Percentiles rank a stretch among this genome's conserved stretches.
phyloP scores from a whole-genome alignment of 37 sponge, comb jelly and placozoan species.

The Cliona cf. orientalis region DNA sequence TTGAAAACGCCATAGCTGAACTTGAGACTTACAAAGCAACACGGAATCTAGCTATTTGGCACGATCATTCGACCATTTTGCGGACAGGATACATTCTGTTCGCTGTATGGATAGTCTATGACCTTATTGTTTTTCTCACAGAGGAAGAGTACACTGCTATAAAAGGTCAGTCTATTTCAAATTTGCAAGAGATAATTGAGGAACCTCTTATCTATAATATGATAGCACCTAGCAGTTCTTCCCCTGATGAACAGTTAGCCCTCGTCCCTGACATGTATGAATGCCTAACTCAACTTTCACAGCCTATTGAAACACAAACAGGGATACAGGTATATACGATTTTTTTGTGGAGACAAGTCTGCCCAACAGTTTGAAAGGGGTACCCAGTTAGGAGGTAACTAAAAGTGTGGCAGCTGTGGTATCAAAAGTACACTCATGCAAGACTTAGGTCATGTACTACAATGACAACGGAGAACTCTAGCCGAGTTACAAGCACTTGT shows the following conservation, averaged over 20 bases:
- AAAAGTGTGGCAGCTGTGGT: no score
- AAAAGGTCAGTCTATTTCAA: not conserved
- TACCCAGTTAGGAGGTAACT: slow-evolving; percentile 3
- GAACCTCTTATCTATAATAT: slow-evolving; percentile 42
- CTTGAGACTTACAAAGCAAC: slow-evolving; percentile 13
- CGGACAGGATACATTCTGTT: slow-evolving; percentile 43
- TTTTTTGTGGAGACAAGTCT: slow-evolving; percentile 22
- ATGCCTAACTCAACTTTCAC: not conserved
- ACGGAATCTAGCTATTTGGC: slow-evolving; percentile 37
- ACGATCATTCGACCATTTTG: slow-evolving; percentile 40
- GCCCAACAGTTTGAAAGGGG: slow-evolving; percentile 17
- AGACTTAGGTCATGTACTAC: not conserved
- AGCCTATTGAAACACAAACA: not conserved
- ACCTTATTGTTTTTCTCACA: slow-evolving; percentile 29
- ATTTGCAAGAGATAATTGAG: slow-evolving; percentile 35
- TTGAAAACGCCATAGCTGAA: slow-evolving; percentile 10
- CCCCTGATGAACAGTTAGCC: slow-evolving; percentile 20
- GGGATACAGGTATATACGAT: slow-evolving; percentile 11
- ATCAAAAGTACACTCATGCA: not conserved
- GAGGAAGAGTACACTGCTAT: slow-evolving; percentile 6
- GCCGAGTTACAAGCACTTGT: not conserved
- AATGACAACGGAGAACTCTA: not conserved
- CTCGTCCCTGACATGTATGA: slow-evolving; percentile 23
- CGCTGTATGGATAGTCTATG: slow-evolving; percentile 35
- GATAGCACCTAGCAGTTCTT: slow-evolving; percentile 29